Evolutionary conservation across 2,113 vertebrate genomes (phyloP).

Genomic region (Helogale parvula): DNA sequence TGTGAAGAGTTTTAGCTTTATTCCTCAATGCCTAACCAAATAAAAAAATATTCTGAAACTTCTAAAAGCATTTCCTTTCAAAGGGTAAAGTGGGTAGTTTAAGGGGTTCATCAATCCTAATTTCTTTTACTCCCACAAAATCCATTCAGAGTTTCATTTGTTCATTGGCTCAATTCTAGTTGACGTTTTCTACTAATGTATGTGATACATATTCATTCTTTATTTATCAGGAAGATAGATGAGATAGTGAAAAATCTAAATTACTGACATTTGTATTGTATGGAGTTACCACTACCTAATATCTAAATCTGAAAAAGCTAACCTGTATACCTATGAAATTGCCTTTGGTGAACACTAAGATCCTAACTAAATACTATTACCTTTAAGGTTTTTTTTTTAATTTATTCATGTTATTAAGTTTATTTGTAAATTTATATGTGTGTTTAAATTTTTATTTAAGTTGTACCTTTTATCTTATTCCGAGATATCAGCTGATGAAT

Average conservation of each 20-base stretch:
- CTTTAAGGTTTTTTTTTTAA: neutral
- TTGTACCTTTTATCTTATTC: neutral
- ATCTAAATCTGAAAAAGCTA: neutral
- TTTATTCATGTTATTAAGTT: neutral
- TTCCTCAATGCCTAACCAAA: neutral
- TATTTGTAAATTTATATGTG: neutral
- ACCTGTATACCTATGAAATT: neutral
- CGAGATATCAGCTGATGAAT: neutral
- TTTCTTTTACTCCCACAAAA: conserved; percentile 2
- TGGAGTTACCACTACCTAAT: neutral
- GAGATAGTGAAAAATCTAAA: neutral
- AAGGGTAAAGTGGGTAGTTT: neutral
- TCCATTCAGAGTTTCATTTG: conserved; percentile 38
- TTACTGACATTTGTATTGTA: neutral
- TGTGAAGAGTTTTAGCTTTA: neutral
- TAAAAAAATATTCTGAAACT: neutral
- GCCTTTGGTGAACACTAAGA: neutral
- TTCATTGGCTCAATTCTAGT: neutral
- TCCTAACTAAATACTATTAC: neutral
- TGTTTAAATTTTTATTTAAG: conserved; percentile 40
- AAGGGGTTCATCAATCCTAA: neutral
- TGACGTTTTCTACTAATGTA: conserved; percentile 10
- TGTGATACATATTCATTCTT: neutral
- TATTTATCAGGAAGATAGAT: conserved; percentile 1
- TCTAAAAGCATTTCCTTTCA: neutral